Evolutionary conservation across 2,888 invertebrate species (phyloP).

Genomic region (Epistrophe eligans): DNA sequence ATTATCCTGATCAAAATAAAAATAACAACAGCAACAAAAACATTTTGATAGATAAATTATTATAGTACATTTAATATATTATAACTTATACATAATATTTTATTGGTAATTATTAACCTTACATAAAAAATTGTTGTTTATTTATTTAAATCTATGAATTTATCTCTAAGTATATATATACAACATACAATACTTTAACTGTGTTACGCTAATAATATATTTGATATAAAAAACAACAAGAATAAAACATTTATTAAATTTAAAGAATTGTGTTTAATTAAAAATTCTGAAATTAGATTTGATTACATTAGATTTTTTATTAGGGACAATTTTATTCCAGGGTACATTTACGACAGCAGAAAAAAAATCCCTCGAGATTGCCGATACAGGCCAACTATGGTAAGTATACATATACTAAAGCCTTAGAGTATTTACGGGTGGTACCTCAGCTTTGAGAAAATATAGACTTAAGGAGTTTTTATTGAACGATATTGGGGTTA

Average conservation of each 20-base stretch:
- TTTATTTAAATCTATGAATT: slow-evolving; percentile 67
- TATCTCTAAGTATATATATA: slow-evolving; percentile 57
- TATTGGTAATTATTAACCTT: slow-evolving; percentile 53
- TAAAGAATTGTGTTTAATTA: background rate
- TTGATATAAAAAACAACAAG: slow-evolving; percentile 63
- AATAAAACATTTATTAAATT: slow-evolving; percentile 62
- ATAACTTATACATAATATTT: slow-evolving; percentile 50
- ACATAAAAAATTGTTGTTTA: slow-evolving; percentile 65
- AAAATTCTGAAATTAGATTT: no score
- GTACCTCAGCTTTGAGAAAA: no score
- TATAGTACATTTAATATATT: slow-evolving; percentile 62
- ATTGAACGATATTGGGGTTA: no score
- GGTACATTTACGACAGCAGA: no score
- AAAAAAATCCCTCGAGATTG: no score
- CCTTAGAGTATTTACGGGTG: no score
- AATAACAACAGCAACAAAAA: background rate
- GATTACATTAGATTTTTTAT: no score
- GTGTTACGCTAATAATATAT: slow-evolving; percentile 75
- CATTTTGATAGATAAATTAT: slow-evolving; percentile 69
- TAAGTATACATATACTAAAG: no score
- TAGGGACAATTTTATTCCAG: no score
- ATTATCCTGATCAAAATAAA: background rate
- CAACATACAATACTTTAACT: slow-evolving; percentile 66
- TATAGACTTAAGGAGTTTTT: no score
- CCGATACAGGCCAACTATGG: no score